Percentiles rank a stretch among this genome's conserved stretches.
These are phyloP conservation scores for Butorides virescens DNA, from an alignment of 2,113 vertebrate genomes.

Conservation along the genomic window DNA sequence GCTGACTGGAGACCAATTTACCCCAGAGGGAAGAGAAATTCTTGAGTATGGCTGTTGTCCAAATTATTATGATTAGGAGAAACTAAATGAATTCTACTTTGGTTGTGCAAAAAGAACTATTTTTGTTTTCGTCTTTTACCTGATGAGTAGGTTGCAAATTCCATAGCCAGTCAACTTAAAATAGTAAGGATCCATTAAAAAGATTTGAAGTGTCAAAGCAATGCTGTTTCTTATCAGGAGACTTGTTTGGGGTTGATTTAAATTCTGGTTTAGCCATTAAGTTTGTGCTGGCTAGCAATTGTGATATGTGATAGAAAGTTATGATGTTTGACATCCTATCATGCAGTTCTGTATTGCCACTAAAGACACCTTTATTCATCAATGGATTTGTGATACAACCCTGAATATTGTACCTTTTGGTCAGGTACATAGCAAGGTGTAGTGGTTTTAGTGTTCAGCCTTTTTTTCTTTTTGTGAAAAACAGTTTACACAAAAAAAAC, in stretches of 20 bases:
- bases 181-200: neutral
- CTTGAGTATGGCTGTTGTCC: neutral
- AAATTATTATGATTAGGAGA: conserved; percentile 30
- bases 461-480: neutral
- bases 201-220: neutral
- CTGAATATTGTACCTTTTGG: neutral
- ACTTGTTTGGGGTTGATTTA: neutral
- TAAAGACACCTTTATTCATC: neutral
- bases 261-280: neutral
- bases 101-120: neutral
- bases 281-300: neutral
- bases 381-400: neutral
- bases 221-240: neutral
- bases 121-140: neutral
- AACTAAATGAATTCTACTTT: neutral
- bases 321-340: neutral
- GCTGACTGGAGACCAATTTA: neutral
- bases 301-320: neutral
- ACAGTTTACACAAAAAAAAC: neutral
- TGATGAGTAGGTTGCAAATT: neutral
- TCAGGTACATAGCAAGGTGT: neutral
- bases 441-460: neutral
- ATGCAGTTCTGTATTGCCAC: fast-evolving
- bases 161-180: neutral
- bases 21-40: neutral